These are phyloP conservation scores for Erythrocercus mccallii DNA, from an alignment of 2,113 vertebrate species.

Conservation along the genomic window DNA sequence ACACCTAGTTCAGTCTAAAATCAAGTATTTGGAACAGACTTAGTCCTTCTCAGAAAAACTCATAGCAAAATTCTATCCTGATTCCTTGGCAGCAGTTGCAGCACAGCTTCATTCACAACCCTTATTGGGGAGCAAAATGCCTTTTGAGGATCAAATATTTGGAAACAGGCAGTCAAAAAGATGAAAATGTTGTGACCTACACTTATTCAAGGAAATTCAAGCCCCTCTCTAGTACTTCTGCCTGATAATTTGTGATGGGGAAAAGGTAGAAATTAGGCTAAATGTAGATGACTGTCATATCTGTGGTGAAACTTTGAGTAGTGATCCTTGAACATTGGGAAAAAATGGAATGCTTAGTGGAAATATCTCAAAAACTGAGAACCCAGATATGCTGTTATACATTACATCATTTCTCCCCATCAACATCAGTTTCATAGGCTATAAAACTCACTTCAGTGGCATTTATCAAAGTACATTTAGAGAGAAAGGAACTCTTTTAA, in stretches of 20 bases:
- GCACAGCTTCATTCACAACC: neutral
- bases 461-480: neutral
- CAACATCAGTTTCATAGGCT: neutral
- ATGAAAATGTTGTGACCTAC: neutral
- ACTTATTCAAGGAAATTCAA: neutral
- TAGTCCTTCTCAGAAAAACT: neutral
- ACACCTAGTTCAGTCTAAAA: neutral
- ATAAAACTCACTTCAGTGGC: neutral
- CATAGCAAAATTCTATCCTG: neutral
- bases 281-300: neutral
- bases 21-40: neutral
- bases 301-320: neutral
- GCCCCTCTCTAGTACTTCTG: neutral
- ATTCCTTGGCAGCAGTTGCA: neutral
- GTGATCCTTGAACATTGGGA: neutral
- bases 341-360: neutral
- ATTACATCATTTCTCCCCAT: accelerated
- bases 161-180: neutral
- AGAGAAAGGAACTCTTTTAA: neutral
- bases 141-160: neutral
- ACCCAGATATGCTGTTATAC: neutral
- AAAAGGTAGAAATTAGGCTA: neutral
- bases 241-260: neutral
- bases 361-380: neutral
- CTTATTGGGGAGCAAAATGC: neutral